Evolutionary conservation across 2,888 invertebrate species (phyloP).

Genomic region (Cosmia pyralina): DNA sequence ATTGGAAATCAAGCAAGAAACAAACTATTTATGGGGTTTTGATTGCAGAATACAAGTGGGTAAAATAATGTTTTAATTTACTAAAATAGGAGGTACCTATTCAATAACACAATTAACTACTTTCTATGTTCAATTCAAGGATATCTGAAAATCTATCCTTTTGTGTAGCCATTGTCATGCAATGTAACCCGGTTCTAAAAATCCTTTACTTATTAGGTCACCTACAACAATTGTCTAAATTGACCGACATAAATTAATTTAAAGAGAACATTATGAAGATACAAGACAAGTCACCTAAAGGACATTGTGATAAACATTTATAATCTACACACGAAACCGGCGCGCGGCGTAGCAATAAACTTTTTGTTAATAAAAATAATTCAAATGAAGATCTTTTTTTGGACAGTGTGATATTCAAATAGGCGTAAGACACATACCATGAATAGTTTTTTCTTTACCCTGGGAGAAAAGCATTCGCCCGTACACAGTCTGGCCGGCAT

Average conservation of each 20-base stretch:
- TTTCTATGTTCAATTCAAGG: too few relatives aligned
- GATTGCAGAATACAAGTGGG: background rate
- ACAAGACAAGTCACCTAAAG: too few relatives aligned
- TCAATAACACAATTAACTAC: background rate
- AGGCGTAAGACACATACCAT: conserved; percentile 75
- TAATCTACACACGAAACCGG: conserved; percentile 14
- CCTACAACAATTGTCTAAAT: background rate
- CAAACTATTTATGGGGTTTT: too few relatives aligned
- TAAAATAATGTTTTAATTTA: background rate
- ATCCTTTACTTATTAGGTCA: background rate
- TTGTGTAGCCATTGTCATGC: background rate
- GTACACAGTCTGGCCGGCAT: conserved; percentile 78
- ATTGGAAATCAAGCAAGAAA: background rate
- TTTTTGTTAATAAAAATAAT: conserved; percentile 26
- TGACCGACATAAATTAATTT: too few relatives aligned
- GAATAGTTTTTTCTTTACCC: conserved; percentile 79
- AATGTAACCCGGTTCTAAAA: background rate
- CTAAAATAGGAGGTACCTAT: background rate
- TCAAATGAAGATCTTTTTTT: conserved; percentile 30
- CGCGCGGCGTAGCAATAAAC: background rate
- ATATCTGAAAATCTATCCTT: too few relatives aligned
- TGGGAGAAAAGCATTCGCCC: conserved; percentile 80
- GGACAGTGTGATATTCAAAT: conserved; percentile 17
- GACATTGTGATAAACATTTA: conserved; percentile 14
- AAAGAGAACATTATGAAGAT: too few relatives aligned